Evolutionary conservation across 2,888 invertebrate species (phyloP).

Genomic region (Pammene aurita): DNA sequence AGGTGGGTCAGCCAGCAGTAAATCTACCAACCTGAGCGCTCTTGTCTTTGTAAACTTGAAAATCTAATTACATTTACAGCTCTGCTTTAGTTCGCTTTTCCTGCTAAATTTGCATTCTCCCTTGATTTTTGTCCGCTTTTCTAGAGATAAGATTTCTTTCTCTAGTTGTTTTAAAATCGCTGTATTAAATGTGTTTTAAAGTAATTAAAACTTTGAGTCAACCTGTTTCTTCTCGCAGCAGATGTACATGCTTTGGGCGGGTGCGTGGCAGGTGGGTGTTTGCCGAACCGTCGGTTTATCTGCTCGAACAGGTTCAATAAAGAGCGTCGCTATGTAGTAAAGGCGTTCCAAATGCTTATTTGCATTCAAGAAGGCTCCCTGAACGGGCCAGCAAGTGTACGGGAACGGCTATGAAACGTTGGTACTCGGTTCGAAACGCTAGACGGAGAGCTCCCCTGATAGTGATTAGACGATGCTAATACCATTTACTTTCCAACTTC

Average conservation of each 20-base stretch:
- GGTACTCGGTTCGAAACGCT: constrained; percentile 62
- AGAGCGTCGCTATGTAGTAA: constrained; percentile 77
- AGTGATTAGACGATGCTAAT: constrained; percentile 82
- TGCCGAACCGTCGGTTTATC: constrained; percentile 67
- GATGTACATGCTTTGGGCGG: constrained; percentile 51
- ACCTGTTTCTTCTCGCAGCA: constrained; percentile 27
- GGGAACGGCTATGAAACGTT: constrained; percentile 65
- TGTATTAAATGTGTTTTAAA: constrained; percentile 38
- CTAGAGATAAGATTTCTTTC: constrained; percentile 61
- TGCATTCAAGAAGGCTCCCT: constrained; percentile 79
- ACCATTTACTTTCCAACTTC: constrained; percentile 81
- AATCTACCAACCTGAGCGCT: constrained; percentile 81
- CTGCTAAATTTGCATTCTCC: constrained; percentile 75
- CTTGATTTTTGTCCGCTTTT: constrained; percentile 67
- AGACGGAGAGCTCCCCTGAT: constrained; percentile 76
- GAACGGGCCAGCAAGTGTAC: constrained; percentile 74
- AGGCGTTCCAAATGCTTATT: constrained; percentile 81
- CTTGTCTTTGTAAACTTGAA: constrained; percentile 82
- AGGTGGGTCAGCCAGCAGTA: constrained; percentile 80
- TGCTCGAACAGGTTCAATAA: constrained; percentile 75
- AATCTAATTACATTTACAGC: constrained; percentile 83
- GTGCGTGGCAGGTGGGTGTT: constrained; percentile 59
- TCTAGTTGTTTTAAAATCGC: constrained; percentile 40
- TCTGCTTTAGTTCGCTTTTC: constrained; percentile 75
- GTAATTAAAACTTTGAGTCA: constrained; percentile 40